Conservation (phyloP, 2,888 invertebrate genomes). For the Lasioglossum lativentre region DNA sequence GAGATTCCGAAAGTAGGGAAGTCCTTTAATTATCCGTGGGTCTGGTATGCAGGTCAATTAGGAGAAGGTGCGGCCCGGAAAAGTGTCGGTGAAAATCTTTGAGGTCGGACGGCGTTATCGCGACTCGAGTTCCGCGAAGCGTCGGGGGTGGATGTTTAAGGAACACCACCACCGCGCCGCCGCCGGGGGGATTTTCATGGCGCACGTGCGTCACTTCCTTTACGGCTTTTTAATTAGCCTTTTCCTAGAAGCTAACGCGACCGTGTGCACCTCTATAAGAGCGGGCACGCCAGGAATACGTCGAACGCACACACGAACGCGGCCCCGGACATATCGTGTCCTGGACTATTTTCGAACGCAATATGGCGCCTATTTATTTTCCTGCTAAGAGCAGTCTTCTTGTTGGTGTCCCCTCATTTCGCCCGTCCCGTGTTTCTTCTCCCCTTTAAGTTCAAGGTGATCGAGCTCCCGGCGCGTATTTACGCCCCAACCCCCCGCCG, state of each 20-base stretch:
- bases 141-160: conserved; percentile 25
- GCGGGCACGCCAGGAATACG: not conserved
- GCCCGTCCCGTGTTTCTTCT: not conserved
- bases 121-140: conserved; percentile 7
- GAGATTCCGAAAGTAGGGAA: conserved; percentile 9
- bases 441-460: conserved; percentile 69
- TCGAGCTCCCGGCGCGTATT: conserved; percentile 55
- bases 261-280: conserved; percentile 26
- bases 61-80: not conserved
- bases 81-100: conserved; percentile 10
- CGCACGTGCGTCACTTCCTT: conserved; percentile 72
- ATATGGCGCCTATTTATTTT: conserved; percentile 70
- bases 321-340: conserved; percentile 18
- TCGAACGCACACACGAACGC: conserved; percentile 19
- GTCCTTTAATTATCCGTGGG: conserved; percentile 13
- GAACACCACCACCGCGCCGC: not conserved
- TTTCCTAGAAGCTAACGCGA: conserved; percentile 72
- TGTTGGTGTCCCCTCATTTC: conserved; percentile 42
- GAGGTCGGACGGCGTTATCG: not conserved
- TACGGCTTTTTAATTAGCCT: conserved; percentile 75
- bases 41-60: conserved; percentile 11
- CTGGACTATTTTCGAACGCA: conserved; percentile 61
- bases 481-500: conserved; percentile 43
- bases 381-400: conserved; percentile 66
- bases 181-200: conserved; percentile 45